These are phyloP conservation scores for Suricata suricatta DNA, from an alignment of 2,113 vertebrate genomes.

Conservation along the genomic window DNA sequence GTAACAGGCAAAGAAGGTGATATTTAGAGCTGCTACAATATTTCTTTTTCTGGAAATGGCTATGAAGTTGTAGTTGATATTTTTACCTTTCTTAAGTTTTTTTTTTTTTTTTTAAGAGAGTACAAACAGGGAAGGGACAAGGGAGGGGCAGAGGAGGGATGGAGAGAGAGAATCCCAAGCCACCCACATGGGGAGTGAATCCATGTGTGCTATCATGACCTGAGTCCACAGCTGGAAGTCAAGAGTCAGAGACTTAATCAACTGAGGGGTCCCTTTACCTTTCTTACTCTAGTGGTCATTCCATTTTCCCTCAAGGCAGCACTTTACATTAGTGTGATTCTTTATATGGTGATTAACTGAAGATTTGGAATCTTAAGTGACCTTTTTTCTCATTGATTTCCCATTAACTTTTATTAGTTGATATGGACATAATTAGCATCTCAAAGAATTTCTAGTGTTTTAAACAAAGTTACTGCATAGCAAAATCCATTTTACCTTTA, in stretches of 20 bases:
- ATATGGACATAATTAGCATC: not conserved
- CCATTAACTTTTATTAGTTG: conserved; percentile 43
- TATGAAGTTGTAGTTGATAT: not conserved
- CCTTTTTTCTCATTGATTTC: not conserved
- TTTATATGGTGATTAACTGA: not conserved
- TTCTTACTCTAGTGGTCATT: not conserved
- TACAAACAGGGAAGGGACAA: too few species aligned
- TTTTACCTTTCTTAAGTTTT: not conserved
- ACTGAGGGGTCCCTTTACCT: not conserved
- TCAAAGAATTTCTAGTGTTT: conserved; percentile 12
- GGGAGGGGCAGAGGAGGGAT: too few species aligned
- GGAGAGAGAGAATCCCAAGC: too few species aligned
- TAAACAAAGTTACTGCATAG: not conserved
- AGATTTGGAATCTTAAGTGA: not conserved
- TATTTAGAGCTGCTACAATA: not conserved
- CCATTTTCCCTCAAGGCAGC: not conserved
- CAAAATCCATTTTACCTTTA: not conserved
- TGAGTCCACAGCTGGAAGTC: too few species aligned
- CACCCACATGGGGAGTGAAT: too few species aligned
- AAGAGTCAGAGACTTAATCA: too few species aligned
- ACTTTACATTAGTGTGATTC: not conserved
- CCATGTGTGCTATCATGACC: too few species aligned
- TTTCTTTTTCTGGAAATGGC: not conserved
- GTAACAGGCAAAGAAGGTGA: not conserved
- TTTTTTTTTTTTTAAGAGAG: too few species aligned